phyloP scores from a whole-genome alignment of 1,140 invertebrate species.

The Drosophila subobscura region DNA sequence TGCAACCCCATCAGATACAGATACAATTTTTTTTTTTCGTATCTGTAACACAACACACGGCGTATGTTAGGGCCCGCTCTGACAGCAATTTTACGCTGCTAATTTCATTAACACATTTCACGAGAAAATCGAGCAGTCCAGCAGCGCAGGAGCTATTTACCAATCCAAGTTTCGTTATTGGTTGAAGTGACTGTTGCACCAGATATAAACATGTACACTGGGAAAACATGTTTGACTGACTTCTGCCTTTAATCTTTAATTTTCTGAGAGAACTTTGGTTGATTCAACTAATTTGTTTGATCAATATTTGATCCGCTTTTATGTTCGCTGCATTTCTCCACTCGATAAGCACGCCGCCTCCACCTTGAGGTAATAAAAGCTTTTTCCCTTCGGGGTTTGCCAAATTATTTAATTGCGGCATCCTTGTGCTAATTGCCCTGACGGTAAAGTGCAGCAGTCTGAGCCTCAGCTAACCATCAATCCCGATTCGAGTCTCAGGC shows the following conservation, averaged over 20 bases:
- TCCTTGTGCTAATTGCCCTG: slow-evolving; percentile 80
- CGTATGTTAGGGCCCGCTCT: slow-evolving; percentile 1
- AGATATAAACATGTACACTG: slow-evolving; percentile 31
- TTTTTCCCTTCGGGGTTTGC: slow-evolving; percentile 48
- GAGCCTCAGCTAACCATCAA: slow-evolving; percentile 61
- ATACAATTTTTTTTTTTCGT: slow-evolving; percentile 67
- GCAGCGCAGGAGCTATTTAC: slow-evolving; percentile 53
- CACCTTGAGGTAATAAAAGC: slow-evolving; percentile 32
- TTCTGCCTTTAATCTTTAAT: not conserved
- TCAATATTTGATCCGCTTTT: slow-evolving; percentile 47
- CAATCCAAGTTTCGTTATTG: slow-evolving; percentile 1
- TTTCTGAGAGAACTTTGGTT: slow-evolving; percentile 31
- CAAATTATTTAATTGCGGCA: slow-evolving; percentile 80
- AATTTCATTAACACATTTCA: slow-evolving; percentile 83
- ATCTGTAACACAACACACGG: slow-evolving; percentile 65
- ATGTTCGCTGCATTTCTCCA: no score
- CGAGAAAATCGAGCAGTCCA: slow-evolving; percentile 50
- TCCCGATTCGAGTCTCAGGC: slow-evolving; percentile 42
- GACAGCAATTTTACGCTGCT: slow-evolving; percentile 79
- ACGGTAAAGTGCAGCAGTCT: slow-evolving; percentile 71
- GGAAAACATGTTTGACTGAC: not conserved
- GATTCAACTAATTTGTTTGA: slow-evolving; percentile 52
- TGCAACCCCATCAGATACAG: slow-evolving; percentile 31
- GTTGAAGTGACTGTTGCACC: slow-evolving; percentile 42
- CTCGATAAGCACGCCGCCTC: slow-evolving; percentile 61